Evolutionary conservation across 2,113 vertebrate genomes (phyloP), one percentile per base, ranked within the genome.

Genomic region (Platysternon megacephalum): DNA sequence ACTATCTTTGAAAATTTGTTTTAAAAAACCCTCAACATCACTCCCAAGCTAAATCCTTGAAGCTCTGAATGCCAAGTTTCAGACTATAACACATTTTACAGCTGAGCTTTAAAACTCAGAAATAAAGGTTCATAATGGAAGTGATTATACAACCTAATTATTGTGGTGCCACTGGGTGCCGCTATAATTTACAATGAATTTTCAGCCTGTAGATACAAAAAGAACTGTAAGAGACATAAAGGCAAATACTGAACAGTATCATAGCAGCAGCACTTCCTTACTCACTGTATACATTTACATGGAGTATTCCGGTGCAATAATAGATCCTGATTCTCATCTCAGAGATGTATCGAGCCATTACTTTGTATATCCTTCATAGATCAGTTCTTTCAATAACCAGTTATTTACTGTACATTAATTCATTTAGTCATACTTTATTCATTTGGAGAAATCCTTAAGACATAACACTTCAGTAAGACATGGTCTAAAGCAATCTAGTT

Each of bases 371-470:
- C 16, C n/a, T 86, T 93, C 94, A 81, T 83, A 93, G 83, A 96
- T 81, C 51, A 2, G 1, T 81, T 95, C 79, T 93, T 86, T 76
- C 91, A 91, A 68, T 91, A 90, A 82, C 11, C 61, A 32, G 56
- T 61, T 89, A 93, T 81, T 96, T 93, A 84, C 52, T 88, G 56
- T 87, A 88, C 87, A 86, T 89, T 92, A 91, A 87, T 89, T 91
- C 52, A 94, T 94, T 93, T 95, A 91, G 90, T 96, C 83, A 84
- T 49, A 58, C 90, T 83, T 86, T 44, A 83, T 89, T 94, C 28
- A 32, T 94, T 49, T 56, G 85, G 80, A 87, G 92, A 95, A 92
- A 87, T 3, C 61, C 52, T 84, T 94, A 97, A 95, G 80, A 44
- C 42, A 28, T 76, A 32, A 51, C 79, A 83, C 32, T 92, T 86